Conservation (phyloP, 2,113 vertebrate species). For the Tachysurus fulvidraco region DNA sequence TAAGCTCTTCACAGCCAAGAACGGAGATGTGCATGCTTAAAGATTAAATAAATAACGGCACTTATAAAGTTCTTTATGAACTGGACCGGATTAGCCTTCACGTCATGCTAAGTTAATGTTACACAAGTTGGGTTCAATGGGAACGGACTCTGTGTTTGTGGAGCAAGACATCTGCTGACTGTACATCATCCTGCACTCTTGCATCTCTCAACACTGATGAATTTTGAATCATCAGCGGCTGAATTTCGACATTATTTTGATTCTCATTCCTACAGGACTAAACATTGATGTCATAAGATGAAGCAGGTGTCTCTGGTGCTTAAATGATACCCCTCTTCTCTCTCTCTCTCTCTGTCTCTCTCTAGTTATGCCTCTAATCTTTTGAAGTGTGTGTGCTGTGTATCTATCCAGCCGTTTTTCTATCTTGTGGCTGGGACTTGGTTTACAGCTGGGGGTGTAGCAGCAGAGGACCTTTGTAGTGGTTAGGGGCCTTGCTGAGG, state of each 20-base stretch:
- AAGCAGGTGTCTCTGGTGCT: slow-evolving; percentile 25
- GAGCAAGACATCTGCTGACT: slow-evolving; percentile 20
- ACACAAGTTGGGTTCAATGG: not conserved
- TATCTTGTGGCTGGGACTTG: slow-evolving; percentile 37
- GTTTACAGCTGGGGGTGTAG: slow-evolving; percentile 32
- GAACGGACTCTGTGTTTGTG: not conserved
- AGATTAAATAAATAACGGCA: not conserved
- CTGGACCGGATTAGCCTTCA: not conserved
- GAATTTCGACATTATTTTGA: slow-evolving; percentile 10
- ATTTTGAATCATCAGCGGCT: slow-evolving; percentile 17
- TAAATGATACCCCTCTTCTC: not conserved
- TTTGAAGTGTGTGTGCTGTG: slow-evolving; percentile 46
- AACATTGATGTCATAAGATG: slow-evolving; percentile 16
- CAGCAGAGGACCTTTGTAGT: slow-evolving; percentile 49
- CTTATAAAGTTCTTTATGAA: not conserved
- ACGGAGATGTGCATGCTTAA: not conserved
- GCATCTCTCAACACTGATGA: slow-evolving; percentile 24
- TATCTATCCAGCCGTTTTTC: slow-evolving; percentile 35
- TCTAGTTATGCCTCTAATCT: not conserved
- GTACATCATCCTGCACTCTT: slow-evolving; percentile 15
- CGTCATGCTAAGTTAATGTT: not conserved
- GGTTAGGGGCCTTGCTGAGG: slow-evolving; percentile 36
- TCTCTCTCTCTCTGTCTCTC: not conserved
- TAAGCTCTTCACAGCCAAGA: not conserved
- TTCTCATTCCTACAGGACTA: slow-evolving; percentile 7